Percentiles rank a stretch among this genome's conserved stretches.
Evolutionary conservation across 30 jellyfish, hydroid and myxozoan species (phyloP).

Genomic region (Aurelia aurita complex sp. Pacific): DNA sequence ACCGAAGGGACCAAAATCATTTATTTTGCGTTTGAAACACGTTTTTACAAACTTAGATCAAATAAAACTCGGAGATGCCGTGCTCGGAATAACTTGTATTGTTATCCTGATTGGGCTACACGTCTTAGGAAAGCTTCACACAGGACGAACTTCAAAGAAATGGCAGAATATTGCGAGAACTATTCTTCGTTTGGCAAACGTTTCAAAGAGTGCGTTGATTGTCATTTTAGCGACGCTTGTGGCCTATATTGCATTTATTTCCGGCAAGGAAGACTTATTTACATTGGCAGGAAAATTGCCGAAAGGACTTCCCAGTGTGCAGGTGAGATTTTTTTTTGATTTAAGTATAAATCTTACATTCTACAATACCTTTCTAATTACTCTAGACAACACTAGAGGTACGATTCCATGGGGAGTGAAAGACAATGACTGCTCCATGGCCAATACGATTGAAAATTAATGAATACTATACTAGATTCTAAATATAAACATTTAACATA

Average conservation of each 20-base stretch:
- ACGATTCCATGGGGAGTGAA: too few relatives aligned
- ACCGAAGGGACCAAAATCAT: slow-evolving; percentile 51
- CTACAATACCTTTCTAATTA: too few relatives aligned
- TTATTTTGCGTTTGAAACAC: slow-evolving; percentile 36
- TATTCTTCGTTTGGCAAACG: slow-evolving; percentile 24
- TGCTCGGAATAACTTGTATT: slow-evolving; percentile 63
- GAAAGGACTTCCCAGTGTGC: slow-evolving; percentile 66
- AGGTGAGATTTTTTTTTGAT: slow-evolving; percentile 41
- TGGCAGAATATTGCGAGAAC: slow-evolving; percentile 14
- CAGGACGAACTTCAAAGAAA: neutral
- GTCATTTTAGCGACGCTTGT: slow-evolving; percentile 60
- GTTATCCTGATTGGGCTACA: slow-evolving; percentile 23
- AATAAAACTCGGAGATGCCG: slow-evolving; percentile 69
- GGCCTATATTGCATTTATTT: slow-evolving; percentile 23
- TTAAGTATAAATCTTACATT: too few relatives aligned
- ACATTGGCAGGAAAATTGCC: slow-evolving; percentile 72
- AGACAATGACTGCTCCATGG: too few relatives aligned
- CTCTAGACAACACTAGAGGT: too few relatives aligned
- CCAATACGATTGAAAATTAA: too few relatives aligned
- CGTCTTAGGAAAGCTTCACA: slow-evolving; percentile 12
- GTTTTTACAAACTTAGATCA: slow-evolving; percentile 43
- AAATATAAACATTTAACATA: too few relatives aligned
- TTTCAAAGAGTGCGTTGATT: slow-evolving; percentile 65
- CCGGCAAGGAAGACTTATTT: slow-evolving; percentile 45
- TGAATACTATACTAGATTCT: too few relatives aligned